Conservation (phyloP, 2,113 vertebrate genomes). For the western clawed frog (Xenopus tropicalis) region DNA sequence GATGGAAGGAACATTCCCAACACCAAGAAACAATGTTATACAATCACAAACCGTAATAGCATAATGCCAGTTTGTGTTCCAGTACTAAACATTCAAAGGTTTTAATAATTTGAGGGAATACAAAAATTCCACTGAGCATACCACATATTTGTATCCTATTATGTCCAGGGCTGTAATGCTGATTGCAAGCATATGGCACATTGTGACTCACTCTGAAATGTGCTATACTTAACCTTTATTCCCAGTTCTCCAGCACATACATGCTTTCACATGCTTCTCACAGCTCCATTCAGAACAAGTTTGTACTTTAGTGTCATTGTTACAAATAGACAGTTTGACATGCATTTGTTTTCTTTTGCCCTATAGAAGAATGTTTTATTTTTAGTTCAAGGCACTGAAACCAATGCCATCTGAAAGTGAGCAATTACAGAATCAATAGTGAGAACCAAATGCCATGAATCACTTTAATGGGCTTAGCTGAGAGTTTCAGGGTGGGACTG, state of each 20-base stretch:
- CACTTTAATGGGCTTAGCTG: neutral
- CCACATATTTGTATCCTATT: slow-evolving; percentile 39
- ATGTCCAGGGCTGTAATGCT: slow-evolving; percentile 24
- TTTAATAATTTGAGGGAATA: slow-evolving; percentile 25
- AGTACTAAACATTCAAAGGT: slow-evolving; percentile 7
- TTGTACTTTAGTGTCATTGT: slow-evolving; percentile 30
- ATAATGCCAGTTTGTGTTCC: no score
- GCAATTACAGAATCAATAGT: slow-evolving; percentile 4
- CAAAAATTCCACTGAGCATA: slow-evolving; percentile 30
- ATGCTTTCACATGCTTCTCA: slow-evolving; percentile 34
- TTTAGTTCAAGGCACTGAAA: neutral
- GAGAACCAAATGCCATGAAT: slow-evolving; percentile 9
- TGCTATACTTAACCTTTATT: slow-evolving; percentile 38
- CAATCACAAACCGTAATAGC: no score
- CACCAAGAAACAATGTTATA: no score
- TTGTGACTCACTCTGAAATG: slow-evolving; percentile 32
- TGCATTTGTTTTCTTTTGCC: slow-evolving; percentile 25
- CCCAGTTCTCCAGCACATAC: slow-evolving; percentile 29
- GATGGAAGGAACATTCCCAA: no score
- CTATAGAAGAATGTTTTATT: slow-evolving; percentile 24
- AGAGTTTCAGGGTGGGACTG: no score
- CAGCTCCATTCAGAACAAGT: slow-evolving; percentile 30
- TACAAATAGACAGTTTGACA: slow-evolving; percentile 25
- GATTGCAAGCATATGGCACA: slow-evolving; percentile 37
- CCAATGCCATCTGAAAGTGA: neutral